Evolutionary conservation across 2,113 vertebrate genomes (phyloP).

Genomic region (Cryptotis parvus): DNA sequence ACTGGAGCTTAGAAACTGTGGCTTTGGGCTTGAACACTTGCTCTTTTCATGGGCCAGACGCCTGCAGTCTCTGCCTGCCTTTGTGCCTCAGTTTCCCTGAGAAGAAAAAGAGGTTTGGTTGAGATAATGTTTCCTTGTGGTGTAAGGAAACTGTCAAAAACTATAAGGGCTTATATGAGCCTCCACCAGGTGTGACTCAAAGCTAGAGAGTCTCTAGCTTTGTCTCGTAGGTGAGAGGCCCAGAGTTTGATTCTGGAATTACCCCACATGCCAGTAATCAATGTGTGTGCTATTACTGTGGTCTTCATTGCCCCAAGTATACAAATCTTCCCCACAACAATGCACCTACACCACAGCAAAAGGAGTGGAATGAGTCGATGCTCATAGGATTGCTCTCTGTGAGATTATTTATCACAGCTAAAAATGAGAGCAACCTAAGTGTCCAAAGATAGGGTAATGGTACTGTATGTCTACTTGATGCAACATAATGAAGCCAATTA

Average conservation of each 20-base stretch:
- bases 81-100: conserved; percentile 30
- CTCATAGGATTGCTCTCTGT: conserved; percentile 52
- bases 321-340: too few species aligned
- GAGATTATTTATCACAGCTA: conserved; percentile 64
- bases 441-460: conserved; percentile 69
- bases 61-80: not conserved
- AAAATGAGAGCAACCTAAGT: conserved; percentile 65
- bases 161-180: too few species aligned
- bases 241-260: too few species aligned
- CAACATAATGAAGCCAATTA: conserved; percentile 75
- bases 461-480: conserved; percentile 67
- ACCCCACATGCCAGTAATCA: too few species aligned
- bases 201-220: too few species aligned
- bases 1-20: not conserved
- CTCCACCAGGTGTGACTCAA: too few species aligned
- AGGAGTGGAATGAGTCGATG: not conserved
- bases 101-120: not conserved
- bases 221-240: too few species aligned
- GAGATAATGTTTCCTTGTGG: not conserved
- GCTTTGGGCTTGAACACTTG: not conserved
- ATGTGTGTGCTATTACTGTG: too few species aligned
- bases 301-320: too few species aligned
- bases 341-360: too few species aligned
- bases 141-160: conserved; percentile 55
- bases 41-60: accelerated